These are phyloP conservation scores for Stichopus chloronotus DNA, from an alignment of 35 echinoderm and acorn worm genomes.

Conservation along the genomic window DNA sequence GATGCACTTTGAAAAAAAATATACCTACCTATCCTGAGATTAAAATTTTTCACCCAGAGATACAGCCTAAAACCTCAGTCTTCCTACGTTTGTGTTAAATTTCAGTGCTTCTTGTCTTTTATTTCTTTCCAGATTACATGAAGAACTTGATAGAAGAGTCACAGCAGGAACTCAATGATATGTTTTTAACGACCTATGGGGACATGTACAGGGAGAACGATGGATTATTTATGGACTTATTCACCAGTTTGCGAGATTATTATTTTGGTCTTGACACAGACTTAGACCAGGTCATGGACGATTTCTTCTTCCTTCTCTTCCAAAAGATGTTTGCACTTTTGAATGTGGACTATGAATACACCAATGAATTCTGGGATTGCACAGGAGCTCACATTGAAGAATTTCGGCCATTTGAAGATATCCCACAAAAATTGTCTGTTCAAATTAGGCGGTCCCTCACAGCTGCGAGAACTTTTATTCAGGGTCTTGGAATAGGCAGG, in stretches of 20 bases:
- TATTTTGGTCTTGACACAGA: slow-evolving; percentile 86
- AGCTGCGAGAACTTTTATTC: slow-evolving; percentile 88
- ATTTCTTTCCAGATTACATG: slow-evolving; percentile 85
- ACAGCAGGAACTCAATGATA: slow-evolving; percentile 75
- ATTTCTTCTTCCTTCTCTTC: slow-evolving; percentile 87
- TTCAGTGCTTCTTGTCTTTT: background rate
- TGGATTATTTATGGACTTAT: slow-evolving; percentile 81
- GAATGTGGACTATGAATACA: slow-evolving; percentile 72
- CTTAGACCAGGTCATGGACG: slow-evolving; percentile 78
- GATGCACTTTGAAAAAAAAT: too few species aligned
- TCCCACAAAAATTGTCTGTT: slow-evolving; percentile 69
- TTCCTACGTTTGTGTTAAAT: too few species aligned
- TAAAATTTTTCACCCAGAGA: too few species aligned
- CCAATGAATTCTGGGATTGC: slow-evolving; percentile 78
- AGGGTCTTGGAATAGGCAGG: slow-evolving; percentile 79
- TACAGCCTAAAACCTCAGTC: too few species aligned
- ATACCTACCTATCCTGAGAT: too few species aligned
- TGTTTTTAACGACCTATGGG: slow-evolving; percentile 93
- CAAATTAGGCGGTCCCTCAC: slow-evolving; percentile 79
- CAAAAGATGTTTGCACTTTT: slow-evolving; percentile 86
- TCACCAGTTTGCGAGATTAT: slow-evolving; percentile 73
- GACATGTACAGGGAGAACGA: slow-evolving; percentile 79
- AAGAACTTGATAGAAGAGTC: slow-evolving; percentile 81
- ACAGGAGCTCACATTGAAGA: slow-evolving; percentile 69
- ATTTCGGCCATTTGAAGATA: slow-evolving; percentile 82